Conservation (phyloP, 2,888 invertebrate genomes). For the Pyrochroa serraticornis region DNA sequence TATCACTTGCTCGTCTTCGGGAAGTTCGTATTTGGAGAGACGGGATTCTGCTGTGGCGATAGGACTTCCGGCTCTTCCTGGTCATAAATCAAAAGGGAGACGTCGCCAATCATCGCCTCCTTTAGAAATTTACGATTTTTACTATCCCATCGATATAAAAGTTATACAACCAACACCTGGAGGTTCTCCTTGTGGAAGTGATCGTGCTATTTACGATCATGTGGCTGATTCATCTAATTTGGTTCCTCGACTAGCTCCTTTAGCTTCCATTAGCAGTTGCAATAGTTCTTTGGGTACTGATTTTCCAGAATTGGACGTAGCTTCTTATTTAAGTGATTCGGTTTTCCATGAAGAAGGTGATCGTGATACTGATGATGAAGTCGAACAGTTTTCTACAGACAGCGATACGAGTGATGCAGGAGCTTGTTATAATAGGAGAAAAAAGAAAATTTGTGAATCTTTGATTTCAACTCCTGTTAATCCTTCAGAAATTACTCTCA, state of each 20-base stretch:
- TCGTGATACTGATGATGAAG: conserved; percentile 77
- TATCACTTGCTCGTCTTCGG: conserved; percentile 84
- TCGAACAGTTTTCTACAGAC: conserved; percentile 79
- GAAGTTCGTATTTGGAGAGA: conserved; percentile 82
- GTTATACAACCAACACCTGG: conserved; percentile 84
- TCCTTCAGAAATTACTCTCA: conserved; percentile 19
- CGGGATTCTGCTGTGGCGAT: conserved; percentile 74
- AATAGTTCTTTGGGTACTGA: conserved; percentile 69
- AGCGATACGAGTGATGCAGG: conserved; percentile 67
- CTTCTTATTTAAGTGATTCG: conserved; percentile 77
- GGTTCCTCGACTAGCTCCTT: conserved; percentile 68
- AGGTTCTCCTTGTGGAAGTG: conserved; percentile 79
- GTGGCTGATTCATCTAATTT: conserved; percentile 33
- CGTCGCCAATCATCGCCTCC: conserved; percentile 55
- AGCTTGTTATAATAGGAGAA: conserved; percentile 38
- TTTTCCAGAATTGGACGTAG: conserved; percentile 72
- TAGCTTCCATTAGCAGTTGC: conserved; percentile 81
- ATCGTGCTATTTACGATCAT: conserved; percentile 61
- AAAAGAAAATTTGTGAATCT: conserved; percentile 21
- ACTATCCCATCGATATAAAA: conserved; percentile 59
- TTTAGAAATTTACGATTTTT: conserved; percentile 55
- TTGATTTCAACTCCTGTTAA: conserved; percentile 37
- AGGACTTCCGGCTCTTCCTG: conserved; percentile 69
- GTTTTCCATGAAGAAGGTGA: conserved; percentile 70
- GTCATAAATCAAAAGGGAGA: conserved; percentile 55